phyloP scores from a whole-genome alignment of 2,888 invertebrate genomes.

The Flexamia atlantica region DNA sequence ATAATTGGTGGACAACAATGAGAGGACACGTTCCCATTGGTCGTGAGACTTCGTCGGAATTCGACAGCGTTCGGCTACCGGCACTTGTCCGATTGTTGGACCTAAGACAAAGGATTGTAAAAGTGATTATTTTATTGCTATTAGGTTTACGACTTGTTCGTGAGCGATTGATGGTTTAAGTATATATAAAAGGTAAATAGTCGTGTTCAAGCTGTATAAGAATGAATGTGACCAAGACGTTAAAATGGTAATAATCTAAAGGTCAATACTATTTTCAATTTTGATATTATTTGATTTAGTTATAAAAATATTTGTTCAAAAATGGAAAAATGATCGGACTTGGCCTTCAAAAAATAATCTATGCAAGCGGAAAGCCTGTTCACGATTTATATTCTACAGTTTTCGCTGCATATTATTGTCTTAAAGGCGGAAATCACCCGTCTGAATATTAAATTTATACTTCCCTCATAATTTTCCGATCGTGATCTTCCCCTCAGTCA shows the following conservation, averaged over 20 bases:
- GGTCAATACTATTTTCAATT: too few relatives aligned
- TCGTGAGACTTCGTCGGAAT: constrained; percentile 17
- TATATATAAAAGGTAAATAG: background rate
- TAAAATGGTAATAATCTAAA: too few relatives aligned
- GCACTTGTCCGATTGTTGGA: constrained; percentile 1
- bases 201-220: background rate
- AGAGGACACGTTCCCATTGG: constrained; percentile 14
- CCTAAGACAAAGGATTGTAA: constrained; percentile 29
- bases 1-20: constrained; percentile 51
- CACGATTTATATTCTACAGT: background rate
- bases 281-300: too few relatives aligned
- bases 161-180: background rate
- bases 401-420: constrained; percentile 21
- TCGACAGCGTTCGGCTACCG: constrained; percentile 32
- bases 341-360: background rate
- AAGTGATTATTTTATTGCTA: constrained; percentile 50
- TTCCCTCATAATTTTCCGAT: constrained; percentile 13
- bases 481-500: constrained; percentile 35
- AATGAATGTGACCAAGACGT: too few relatives aligned
- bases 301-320: too few relatives aligned
- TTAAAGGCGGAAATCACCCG: constrained; percentile 17
- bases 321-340: too few relatives aligned
- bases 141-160: constrained; percentile 20
- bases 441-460: constrained; percentile 35
- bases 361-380: background rate